Conservation (phyloP, 1,140 invertebrate genomes). For the Chironomus tepperi region DNA sequence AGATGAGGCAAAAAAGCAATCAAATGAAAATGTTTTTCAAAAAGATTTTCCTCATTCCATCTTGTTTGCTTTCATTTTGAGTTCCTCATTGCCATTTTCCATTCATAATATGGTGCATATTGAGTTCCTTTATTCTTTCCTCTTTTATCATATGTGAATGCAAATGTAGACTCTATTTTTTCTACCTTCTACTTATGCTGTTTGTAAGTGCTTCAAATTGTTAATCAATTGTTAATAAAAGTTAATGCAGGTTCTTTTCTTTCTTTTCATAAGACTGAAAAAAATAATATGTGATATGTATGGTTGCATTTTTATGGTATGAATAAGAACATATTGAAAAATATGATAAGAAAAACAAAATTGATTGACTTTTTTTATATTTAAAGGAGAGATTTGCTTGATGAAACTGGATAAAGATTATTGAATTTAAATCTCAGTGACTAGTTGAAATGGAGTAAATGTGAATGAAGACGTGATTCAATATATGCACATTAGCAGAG, state of each 20-base stretch:
- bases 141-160: neutral
- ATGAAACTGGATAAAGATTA: too few relatives aligned
- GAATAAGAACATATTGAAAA: too few relatives aligned
- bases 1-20: conserved; percentile 12
- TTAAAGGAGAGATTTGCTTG: too few relatives aligned
- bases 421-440: too few relatives aligned
- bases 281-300: too few relatives aligned
- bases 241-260: neutral
- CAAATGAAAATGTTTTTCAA: conserved; percentile 9
- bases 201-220: neutral
- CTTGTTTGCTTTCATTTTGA: conserved; percentile 14
- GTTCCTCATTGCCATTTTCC: neutral
- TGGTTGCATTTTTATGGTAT: too few relatives aligned
- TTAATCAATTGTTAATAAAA: too few relatives aligned
- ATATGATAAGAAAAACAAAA: too few relatives aligned
- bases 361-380: too few relatives aligned
- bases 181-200: neutral
- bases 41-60: neutral
- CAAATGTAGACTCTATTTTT: neutral
- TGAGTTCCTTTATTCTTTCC: neutral
- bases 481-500: too few relatives aligned
- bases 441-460: too few relatives aligned
- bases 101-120: neutral
- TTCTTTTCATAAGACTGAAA: neutral
- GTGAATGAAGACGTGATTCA: too few relatives aligned